These are phyloP conservation scores for Rhagonycha fulva DNA, from an alignment of 2,888 invertebrate genomes.

Conservation along the genomic window DNA sequence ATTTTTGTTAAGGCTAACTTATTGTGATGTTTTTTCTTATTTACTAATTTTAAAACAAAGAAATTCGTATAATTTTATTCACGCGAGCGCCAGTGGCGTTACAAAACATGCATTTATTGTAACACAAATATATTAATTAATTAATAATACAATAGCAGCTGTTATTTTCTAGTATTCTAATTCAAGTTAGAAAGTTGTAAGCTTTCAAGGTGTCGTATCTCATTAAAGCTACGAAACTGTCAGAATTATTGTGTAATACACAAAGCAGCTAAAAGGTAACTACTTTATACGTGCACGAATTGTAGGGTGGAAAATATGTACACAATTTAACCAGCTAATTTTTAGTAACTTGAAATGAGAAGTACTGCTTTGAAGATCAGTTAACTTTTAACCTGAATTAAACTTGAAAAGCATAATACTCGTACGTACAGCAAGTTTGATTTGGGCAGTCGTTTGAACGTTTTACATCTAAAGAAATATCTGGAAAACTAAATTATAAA, in stretches of 20 bases:
- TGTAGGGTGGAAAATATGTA: neutral
- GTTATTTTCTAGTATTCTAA: neutral
- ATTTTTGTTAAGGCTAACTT: too few relatives aligned
- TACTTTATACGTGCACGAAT: neutral
- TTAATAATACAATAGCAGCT: neutral
- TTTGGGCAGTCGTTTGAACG: neutral
- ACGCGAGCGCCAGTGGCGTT: too few relatives aligned
- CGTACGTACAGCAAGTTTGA: neutral
- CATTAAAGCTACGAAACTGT: neutral
- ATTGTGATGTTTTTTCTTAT: too few relatives aligned
- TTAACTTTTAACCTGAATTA: neutral
- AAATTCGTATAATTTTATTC: too few relatives aligned
- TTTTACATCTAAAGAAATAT: neutral
- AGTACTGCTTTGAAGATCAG: neutral
- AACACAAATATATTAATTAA: neutral
- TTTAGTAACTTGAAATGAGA: neutral
- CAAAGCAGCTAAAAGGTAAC: neutral
- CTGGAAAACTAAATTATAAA: neutral
- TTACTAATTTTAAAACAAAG: too few relatives aligned
- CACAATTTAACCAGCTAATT: neutral
- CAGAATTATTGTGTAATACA: neutral
- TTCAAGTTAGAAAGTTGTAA: neutral
- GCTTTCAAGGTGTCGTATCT: neutral
- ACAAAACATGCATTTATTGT: neutral
- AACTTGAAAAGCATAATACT: neutral